Percentiles rank a stretch among this genome's conserved stretches.
Evolutionary conservation across 2,113 vertebrate species (phyloP).

Genomic region (Bubo scandiacus): DNA sequence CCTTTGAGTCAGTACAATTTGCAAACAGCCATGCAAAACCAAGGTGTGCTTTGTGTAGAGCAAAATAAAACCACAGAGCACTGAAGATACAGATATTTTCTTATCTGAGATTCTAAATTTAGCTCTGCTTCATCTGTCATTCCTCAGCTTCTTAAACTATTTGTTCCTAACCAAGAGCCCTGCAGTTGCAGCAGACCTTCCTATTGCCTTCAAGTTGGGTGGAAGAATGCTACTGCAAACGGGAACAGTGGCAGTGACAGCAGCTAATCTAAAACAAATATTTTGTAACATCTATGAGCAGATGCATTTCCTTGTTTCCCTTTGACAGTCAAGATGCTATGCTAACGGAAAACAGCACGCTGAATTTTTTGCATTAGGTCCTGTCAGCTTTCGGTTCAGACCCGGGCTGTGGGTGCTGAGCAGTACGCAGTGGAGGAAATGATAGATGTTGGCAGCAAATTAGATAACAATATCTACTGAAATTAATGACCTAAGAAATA

Average conservation of each 20-base stretch:
- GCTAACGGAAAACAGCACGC: neutral
- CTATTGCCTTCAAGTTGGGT: neutral
- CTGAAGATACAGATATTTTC: neutral
- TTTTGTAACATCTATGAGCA: neutral
- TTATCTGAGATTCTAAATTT: neutral
- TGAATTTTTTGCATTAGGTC: neutral
- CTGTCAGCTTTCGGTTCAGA: neutral
- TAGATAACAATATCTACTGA: neutral
- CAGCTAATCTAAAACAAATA: neutral
- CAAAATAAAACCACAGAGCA: neutral
- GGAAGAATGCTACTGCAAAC: neutral
- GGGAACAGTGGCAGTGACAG: neutral
- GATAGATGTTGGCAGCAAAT: neutral
- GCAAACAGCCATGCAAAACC: neutral
- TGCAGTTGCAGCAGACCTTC: neutral
- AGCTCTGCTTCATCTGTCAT: neutral
- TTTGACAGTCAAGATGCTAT: neutral
- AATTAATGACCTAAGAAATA: neutral
- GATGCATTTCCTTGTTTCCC: neutral
- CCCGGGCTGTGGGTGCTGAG: neutral
- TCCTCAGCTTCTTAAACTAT: neutral
- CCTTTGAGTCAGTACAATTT: neutral
- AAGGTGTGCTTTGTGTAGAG: neutral
- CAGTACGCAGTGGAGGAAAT: neutral
- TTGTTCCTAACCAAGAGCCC: neutral